Conservation (phyloP, 2,113 vertebrate species). For the Ceyx cyanopectus region DNA sequence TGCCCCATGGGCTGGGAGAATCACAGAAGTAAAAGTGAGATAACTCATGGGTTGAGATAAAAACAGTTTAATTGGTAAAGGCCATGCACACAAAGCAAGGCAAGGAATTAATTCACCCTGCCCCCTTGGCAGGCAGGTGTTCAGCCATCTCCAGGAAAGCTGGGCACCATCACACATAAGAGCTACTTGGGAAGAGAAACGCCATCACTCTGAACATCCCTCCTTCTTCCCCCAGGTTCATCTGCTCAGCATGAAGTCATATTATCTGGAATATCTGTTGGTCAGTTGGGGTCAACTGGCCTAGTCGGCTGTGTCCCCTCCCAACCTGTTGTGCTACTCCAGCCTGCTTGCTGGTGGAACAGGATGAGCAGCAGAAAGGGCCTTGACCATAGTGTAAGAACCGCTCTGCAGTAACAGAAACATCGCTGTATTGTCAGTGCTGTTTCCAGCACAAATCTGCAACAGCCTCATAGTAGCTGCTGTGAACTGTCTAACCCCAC, state of each 20-base stretch:
- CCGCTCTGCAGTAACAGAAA: background rate
- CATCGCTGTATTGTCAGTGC: background rate
- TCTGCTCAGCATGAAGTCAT: background rate
- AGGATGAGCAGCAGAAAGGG: background rate
- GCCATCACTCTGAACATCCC: background rate
- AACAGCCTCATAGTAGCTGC: background rate
- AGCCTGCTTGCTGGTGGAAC: background rate
- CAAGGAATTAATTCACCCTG: too few species aligned
- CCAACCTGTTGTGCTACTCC: background rate
- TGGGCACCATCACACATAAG: too few species aligned
- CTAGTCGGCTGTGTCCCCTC: background rate
- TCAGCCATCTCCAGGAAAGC: background rate
- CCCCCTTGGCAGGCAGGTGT: too few species aligned
- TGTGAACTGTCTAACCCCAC: background rate
- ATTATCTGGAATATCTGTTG: background rate
- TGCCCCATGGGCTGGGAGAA: background rate
- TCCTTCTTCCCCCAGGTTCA: background rate
- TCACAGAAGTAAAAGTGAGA: background rate
- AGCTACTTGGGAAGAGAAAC: background rate
- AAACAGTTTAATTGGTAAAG: too few species aligned
- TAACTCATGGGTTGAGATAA: too few species aligned
- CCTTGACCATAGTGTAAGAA: background rate
- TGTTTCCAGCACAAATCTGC: background rate
- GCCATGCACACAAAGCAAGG: too few species aligned
- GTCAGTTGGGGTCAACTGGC: background rate